Base-by-base conservation (phyloP, 2,113 vertebrate species). In the Pionites leucogaster region DNA sequence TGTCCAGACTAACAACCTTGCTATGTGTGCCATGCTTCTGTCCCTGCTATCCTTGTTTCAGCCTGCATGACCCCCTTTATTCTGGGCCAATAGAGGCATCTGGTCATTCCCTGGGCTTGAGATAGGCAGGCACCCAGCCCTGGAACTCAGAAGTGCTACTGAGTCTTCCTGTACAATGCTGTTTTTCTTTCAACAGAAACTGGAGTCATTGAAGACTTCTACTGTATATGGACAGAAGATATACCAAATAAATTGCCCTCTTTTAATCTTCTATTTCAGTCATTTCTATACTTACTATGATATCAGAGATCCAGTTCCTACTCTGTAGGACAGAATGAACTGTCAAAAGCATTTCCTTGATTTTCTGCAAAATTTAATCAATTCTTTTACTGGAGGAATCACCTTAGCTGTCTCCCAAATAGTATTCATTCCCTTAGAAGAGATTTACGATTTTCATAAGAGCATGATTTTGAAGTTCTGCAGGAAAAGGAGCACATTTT, bases 381-480 rank as follows among this genome's bases (percentile, higher is more conserved):
- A 2, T 75, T 92, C 18, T 59, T 89, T 87, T 71, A 57, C 47
- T 76, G 29, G 7, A 82, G 15, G 18, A 91, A 79, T 84, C 52
- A 89, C 52, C 29, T 87, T 82, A 87, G 33, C 60, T 87, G 29
- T 87, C 74, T 87, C 27, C 53, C 62, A 76, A 39, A 31, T 63
- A 79, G 16, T 64, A 63, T 82, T 79, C 33, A 39, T 86, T 78
- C 47, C 35, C 41, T 87, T 31, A 52, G 33, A 93, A 55, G 28
- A 59, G 65, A 95, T 82, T 71, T 89, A 87, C 72, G 47, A 55
- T 89, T 95, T 91, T 93, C 53, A 11, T 91, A 93, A 68, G 47
- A 68, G 35, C 46, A n/a, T n/a, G 44, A 57, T 92, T 82, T 92
- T 72, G 47, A 71, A 92, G 86, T 24, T 90, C 92, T 86, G 28